These are phyloP conservation scores for Physocephala rufipes DNA, from an alignment of 2,888 invertebrate genomes.

Conservation along the genomic window DNA sequence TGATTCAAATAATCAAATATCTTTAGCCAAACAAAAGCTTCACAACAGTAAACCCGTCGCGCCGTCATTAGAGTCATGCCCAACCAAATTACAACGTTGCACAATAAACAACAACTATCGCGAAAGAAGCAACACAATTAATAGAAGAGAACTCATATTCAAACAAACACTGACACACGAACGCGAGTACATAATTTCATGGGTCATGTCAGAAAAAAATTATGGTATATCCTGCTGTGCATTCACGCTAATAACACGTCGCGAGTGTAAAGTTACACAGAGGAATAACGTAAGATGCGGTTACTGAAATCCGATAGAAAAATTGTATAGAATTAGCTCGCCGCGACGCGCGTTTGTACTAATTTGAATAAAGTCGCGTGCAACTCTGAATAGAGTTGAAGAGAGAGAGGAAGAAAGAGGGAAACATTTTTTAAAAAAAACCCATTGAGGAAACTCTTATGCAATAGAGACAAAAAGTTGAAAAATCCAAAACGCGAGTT, in stretches of 20 bases:
- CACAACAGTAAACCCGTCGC: no score
- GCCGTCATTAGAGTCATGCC: no score
- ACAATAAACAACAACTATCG: no score
- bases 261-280: constrained; percentile 22
- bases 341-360: constrained; percentile 9
- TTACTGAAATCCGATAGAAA: not conserved
- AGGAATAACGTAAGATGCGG: not conserved
- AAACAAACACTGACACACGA: not conserved
- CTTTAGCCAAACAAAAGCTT: no score
- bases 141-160: not conserved
- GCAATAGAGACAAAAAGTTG: not conserved
- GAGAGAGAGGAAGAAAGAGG: no score
- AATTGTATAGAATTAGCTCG: constrained; percentile 16
- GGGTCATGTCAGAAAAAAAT: not conserved
- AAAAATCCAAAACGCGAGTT: not conserved
- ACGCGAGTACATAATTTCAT: not conserved
- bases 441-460: no score
- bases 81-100: no score
- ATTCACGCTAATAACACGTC: constrained; percentile 8
- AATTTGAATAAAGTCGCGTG: constrained; percentile 16
- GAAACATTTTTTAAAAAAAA: no score
- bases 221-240: constrained; percentile 21
- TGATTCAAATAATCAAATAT: no score
- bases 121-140: not conserved
- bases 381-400: no score